A percentile compares a stretch with the other conserved stretches of the same genome.
Conservation (phyloP, 2,113 vertebrate species). For the Bambusicola thoracicus region DNA sequence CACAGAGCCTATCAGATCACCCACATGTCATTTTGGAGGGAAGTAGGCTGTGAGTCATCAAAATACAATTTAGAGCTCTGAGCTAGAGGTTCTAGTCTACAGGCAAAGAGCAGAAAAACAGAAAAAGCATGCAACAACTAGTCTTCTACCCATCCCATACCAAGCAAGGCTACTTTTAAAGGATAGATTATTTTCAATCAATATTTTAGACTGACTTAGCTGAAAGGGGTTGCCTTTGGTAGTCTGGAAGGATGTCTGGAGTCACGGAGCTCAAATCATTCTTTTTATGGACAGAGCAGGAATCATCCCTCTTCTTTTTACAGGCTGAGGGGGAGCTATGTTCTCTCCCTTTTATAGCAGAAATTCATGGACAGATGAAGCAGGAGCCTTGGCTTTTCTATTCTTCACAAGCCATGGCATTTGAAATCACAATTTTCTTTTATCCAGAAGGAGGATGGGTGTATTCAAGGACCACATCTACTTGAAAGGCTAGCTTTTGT, state of each 20-base stretch:
- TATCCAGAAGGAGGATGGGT: not conserved
- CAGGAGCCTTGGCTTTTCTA: not conserved
- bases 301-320: not conserved
- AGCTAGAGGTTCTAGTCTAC: not conserved
- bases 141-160: not conserved
- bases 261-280: not conserved
- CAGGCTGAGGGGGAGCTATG: not conserved
- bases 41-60: not conserved
- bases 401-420: not conserved
- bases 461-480: not conserved
- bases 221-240: not conserved
- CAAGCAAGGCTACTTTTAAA: not conserved
- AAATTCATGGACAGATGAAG: not conserved
- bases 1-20: not conserved
- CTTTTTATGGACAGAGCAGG: not conserved
- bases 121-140: not conserved
- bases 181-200: not conserved
- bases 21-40: not conserved
- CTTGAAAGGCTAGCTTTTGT: fast-evolving
- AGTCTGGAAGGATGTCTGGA: not conserved
- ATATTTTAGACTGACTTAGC: not conserved
- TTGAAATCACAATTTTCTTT: not conserved
- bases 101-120: not conserved
- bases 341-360: not conserved
- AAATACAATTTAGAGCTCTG: not conserved